Conservation (phyloP, 2,113 vertebrate species). For the Lutjanus erythropterus region DNA sequence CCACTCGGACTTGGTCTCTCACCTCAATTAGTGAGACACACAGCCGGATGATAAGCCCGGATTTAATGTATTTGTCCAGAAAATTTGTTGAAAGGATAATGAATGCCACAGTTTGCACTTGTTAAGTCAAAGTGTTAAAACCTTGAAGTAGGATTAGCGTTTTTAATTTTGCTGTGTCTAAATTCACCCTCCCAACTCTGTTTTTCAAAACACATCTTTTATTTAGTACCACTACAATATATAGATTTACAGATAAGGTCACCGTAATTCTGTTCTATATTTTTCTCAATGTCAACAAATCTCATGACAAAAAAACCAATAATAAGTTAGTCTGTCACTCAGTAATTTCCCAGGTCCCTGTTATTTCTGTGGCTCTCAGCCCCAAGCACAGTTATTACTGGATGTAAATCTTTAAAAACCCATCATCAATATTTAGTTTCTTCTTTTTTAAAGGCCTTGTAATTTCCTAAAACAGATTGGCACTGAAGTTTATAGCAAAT, state of each 20-base stretch:
- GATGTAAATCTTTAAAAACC: neutral
- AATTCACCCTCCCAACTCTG: constrained; percentile 1
- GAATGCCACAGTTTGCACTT: neutral
- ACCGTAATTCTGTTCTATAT: neutral
- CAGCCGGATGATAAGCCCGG: constrained; percentile 13
- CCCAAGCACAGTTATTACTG: neutral
- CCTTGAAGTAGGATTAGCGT: neutral
- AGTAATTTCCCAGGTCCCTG: neutral
- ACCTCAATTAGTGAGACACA: constrained; percentile 56
- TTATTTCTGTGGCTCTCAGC: neutral
- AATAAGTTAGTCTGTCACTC: neutral
- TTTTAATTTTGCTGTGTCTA: neutral
- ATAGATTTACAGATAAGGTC: neutral
- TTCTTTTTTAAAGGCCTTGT: too few species aligned
- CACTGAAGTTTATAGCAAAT: neutral
- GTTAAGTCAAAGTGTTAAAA: constrained; percentile 16
- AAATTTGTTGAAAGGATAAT: constrained; percentile 16
- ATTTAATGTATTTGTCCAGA: constrained; percentile 43
- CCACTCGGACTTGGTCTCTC: constrained; percentile 33
- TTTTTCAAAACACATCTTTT: constrained; percentile 8
- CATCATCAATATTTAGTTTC: neutral
- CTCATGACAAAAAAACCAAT: neutral
- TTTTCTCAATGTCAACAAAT: constrained; percentile 14
- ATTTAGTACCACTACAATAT: neutral
- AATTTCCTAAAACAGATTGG: neutral